These are phyloP conservation scores for Pangasianodon hypophthalmus DNA, from an alignment of 2,113 vertebrate species.

Conservation along the genomic window DNA sequence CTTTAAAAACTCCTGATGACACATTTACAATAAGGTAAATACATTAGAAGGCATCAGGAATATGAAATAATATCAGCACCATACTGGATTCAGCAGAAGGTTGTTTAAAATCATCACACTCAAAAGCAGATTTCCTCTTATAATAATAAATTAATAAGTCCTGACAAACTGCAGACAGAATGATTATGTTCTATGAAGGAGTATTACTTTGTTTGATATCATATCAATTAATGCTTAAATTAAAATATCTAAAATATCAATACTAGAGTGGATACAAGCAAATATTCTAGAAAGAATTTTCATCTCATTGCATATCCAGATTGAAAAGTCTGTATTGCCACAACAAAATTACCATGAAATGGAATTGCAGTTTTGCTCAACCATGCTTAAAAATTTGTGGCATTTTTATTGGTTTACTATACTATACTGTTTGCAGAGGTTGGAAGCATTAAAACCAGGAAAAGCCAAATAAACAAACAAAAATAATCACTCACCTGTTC, in stretches of 20 bases:
- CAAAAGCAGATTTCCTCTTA: background rate
- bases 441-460: background rate
- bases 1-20: background rate
- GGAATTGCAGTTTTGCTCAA: background rate
- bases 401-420: background rate
- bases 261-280: background rate
- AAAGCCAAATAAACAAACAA: background rate
- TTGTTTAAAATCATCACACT: background rate
- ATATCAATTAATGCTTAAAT: background rate
- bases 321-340: background rate
- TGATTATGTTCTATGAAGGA: background rate
- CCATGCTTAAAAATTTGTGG: background rate
- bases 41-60: background rate
- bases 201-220: background rate
- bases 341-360: background rate
- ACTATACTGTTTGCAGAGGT: background rate
- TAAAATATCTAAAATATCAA: background rate
- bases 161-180: too few species aligned
- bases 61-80: background rate
- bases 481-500: slow-evolving; percentile 83
- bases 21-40: background rate
- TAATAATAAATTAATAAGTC: background rate
- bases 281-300: background rate
- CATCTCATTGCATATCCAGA: background rate
- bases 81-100: background rate